Evolutionary conservation across 2,888 invertebrate genomes (phyloP), one percentile per base, ranked within the genome.

Genomic region (Parochlus steinenii): DNA sequence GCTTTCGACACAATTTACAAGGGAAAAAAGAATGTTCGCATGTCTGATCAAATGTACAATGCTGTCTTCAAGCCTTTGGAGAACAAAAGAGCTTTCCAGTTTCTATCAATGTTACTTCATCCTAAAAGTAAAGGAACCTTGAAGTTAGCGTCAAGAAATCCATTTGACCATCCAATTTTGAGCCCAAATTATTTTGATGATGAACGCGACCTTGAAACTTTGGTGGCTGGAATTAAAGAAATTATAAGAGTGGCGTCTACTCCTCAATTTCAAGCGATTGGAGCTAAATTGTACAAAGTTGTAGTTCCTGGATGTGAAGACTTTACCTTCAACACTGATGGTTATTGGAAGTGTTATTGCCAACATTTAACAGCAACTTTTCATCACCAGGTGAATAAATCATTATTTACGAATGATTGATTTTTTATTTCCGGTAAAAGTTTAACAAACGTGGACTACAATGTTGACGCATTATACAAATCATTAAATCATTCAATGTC

Each of bases 291-390:
- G 15, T 53, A 67, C 39, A 66, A 64, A 32, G 59, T 61, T 1
- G 54, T 60, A 7, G 56, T 62, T 39, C 65, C 66, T 3, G 60
- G 58, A 2, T 74, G 74, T 48, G 53, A 57, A 17, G 41, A 49
- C 0, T 43, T 54, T 12, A 40, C 41, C 3, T 70, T 67, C 39
- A 68, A 65, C 41, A 61, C 68, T 2, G 76, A 77, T 40, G 67
- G 65, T 19, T 80, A 79, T 47, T 77, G 79, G 76, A 68, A 69
- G 43, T 81, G 80, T 50, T n/a, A n/a, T n/a, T n/a, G n/a, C n/a
- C n/a, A n/a, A n/a, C n/a, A n/a, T n/a, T n/a, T n/a, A n/a, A n/a
- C n/a, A n/a, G n/a, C n/a, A n/a, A n/a, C n/a, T n/a, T n/a, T n/a
- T n/a, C n/a, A n/a, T n/a, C n/a, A n/a, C n/a, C n/a, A n/a, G n/a